These are phyloP conservation scores for Leptosomus discolor DNA, from an alignment of 2,113 vertebrate species.

Conservation along the genomic window DNA sequence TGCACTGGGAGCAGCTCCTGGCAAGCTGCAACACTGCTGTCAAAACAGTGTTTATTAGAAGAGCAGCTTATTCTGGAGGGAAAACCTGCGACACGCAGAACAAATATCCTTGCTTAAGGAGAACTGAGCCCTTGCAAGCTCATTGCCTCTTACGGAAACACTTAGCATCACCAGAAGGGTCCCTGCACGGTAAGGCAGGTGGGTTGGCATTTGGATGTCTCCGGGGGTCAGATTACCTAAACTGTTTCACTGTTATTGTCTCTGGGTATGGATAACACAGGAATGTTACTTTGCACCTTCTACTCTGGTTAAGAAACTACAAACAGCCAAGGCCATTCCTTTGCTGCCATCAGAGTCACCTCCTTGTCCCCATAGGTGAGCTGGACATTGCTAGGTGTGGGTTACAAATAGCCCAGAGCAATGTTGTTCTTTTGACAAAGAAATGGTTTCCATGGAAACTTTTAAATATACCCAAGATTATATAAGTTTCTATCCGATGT, in stretches of 20 bases:
- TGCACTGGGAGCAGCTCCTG: slow-evolving; percentile 14
- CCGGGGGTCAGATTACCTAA: background rate
- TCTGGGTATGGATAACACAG: background rate
- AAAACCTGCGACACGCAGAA: background rate
- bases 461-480: slow-evolving; percentile 56
- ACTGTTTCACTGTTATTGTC: background rate
- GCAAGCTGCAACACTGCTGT: slow-evolving; percentile 6
- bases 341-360: background rate
- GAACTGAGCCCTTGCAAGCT: background rate
- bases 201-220: background rate
- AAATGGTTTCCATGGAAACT: slow-evolving; percentile 59
- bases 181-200: background rate
- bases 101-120: background rate
- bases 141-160: background rate
- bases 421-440: slow-evolving; percentile 54
- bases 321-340: background rate
- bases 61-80: background rate
- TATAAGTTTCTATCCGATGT: slow-evolving; percentile 47
- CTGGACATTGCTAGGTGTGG: background rate
- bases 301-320: background rate
- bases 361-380: background rate
- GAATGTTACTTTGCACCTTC: background rate
- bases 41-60: slow-evolving; percentile 12
- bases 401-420: slow-evolving; percentile 20
- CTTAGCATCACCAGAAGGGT: background rate